Base-by-base conservation (phyloP, 2,797 vertebrate genomes). In the Vireo griseus region DNA sequence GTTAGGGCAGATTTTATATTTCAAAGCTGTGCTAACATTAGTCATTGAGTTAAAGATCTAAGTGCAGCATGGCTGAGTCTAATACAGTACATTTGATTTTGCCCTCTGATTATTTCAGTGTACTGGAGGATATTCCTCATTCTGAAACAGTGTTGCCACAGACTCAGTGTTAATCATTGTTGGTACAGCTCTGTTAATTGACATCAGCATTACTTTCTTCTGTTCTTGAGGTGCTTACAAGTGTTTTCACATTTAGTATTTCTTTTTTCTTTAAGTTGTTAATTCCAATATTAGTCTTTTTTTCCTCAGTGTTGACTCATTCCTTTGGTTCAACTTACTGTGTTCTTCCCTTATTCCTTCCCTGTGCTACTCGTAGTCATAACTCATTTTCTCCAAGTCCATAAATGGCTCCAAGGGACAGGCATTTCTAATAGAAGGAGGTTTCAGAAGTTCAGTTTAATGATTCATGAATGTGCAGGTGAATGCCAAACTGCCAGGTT, bases 391-490 rank as follows among this genome's bases (percentile, higher is more conserved):
- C 35, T 73, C 48, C 5, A 17, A 71, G 86, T 85, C 62, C 55
- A 29, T 91, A 81, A 92, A 71, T 79, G 85, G 16, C 62, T 88
- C 79, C 48, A 86, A 92, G 87, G 87, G 58, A 73, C 65, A 76
- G 67, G 44, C n/a, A 26, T 95, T 90, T 85, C 71, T 90, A 78
- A 65, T 50, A 78, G 71, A 92, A 92, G 57, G 71, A 55, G 9
- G 0, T 94, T 96, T 96, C 71, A 88, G 84, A 94, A 94, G 72
- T 95, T 95, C 90, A 87, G 39, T 63, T 80, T 77, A 92, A 87
- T 80, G 80, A 92, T 86, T 83, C 48, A 69, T 44, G 48, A 83
- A n/a, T 67, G 51, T 86, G 44, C 68, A 89, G 44, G 76, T 90
- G 84, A 92, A 92, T 88, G 84, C 62, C 90, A 87, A 48, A 73